phyloP scores from a whole-genome alignment of 53 echinoderm and acorn worm species.

The Pentamera pediparva region DNA sequence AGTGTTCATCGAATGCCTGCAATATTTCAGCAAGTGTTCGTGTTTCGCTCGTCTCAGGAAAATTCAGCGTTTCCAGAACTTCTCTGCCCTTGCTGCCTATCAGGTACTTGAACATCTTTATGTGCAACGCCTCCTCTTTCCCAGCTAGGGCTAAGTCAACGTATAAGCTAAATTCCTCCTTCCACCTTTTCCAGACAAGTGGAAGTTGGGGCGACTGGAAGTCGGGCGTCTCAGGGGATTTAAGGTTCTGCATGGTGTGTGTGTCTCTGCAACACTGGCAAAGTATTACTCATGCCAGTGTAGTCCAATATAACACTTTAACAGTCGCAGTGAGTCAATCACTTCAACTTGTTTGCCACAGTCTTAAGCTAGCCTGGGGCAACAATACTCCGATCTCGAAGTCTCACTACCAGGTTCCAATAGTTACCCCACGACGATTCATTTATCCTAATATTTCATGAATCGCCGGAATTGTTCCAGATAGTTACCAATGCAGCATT shows the following conservation, averaged over 20 bases:
- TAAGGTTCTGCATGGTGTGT: background rate
- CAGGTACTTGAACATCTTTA: conserved; percentile 39
- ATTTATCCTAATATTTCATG: no score
- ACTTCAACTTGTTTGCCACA: no score
- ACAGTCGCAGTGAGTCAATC: no score
- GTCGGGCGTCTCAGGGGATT: background rate
- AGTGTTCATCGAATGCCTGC: conserved; percentile 37
- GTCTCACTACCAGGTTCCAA: no score
- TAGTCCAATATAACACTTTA: no score
- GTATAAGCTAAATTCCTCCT: conserved; percentile 20
- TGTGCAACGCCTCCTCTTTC: background rate
- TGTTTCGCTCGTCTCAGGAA: background rate
- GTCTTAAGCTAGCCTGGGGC: no score
- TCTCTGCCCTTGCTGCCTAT: conserved; percentile 20
- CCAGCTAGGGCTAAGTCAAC: conserved; percentile 8
- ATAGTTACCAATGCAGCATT: no score
- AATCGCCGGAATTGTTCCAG: no score
- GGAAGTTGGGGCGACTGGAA: background rate
- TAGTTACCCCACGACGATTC: no score
- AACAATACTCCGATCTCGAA: no score
- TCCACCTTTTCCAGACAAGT: conserved; percentile 25
- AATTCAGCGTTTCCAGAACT: conserved; percentile 8
- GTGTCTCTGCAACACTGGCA: background rate
- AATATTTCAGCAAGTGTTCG: conserved; percentile 11
- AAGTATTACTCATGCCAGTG: no score